Percentiles rank a stretch among this genome's conserved stretches.
Evolutionary conservation across 2,888 invertebrate species (phyloP).

Genomic region (Merodon equestris): DNA sequence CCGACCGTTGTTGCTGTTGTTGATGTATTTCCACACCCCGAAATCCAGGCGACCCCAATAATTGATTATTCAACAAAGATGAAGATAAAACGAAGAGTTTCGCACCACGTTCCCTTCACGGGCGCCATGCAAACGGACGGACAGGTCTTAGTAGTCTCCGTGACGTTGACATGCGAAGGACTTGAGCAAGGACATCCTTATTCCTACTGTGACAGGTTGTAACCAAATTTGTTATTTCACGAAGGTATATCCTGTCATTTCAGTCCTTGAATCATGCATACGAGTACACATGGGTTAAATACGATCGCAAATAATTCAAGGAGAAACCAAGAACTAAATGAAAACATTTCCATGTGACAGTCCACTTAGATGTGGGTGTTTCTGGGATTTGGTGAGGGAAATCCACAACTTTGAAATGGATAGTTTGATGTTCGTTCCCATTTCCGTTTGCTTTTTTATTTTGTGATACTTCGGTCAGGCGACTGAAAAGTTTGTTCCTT

Average conservation of each 20-base stretch:
- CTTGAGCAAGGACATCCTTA: neutral
- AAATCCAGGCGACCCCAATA: constrained; percentile 44
- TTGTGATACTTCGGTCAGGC: too few relatives aligned
- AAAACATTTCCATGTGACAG: too few relatives aligned
- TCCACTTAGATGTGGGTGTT: too few relatives aligned
- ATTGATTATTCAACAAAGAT: constrained; percentile 61
- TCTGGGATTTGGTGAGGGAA: too few relatives aligned
- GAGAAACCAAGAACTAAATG: too few relatives aligned
- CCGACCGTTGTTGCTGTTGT: too few relatives aligned
- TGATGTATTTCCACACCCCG: constrained; percentile 3
- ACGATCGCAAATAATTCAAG: too few relatives aligned
- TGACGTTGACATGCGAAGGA: constrained; percentile 11
- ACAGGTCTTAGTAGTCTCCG: constrained; percentile 10
- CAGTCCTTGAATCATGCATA: neutral
- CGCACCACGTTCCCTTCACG: neutral
- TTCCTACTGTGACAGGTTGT: constrained; percentile 39
- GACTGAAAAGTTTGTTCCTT: too few relatives aligned
- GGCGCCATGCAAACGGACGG: neutral
- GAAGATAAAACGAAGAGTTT: constrained; percentile 8
- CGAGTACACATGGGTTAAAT: too few relatives aligned
- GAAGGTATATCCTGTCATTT: neutral
- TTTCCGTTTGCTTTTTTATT: too few relatives aligned
- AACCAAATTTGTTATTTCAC: constrained; percentile 35
- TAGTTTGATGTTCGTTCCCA: too few relatives aligned
- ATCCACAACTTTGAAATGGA: too few relatives aligned